Base-by-base conservation (phyloP, 1,140 invertebrate species). In the Cyclargus thomasi region DNA sequence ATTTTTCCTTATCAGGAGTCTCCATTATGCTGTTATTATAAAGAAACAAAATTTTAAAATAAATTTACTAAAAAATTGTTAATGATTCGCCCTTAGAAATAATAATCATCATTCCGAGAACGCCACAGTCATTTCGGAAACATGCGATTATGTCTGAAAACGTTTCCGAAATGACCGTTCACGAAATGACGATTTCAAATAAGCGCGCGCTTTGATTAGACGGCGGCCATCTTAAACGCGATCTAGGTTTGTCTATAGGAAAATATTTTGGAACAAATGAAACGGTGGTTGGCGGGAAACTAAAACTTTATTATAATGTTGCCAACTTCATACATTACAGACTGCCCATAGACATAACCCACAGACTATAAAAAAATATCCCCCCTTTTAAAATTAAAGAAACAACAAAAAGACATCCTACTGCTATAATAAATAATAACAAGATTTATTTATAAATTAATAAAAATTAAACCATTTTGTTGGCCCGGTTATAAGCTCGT, bases 151-250 rank as follows among this genome's bases (percentile, higher is more conserved):
- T 62, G 66, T 62, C 59, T 57, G 59, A 57, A 57, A 67, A 62
- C 39, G 59, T 53, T 63, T 29, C 59, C 59, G 66, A 63, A 63
- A 67, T 67, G 53, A 67, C 65, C 65, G 55, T 67, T 62, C 65
- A 59, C 65, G 65, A 59, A 67, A 67, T 67, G 66, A 63, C 21
- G 18, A 53, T 67, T 67, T 63, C 20, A 63, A 39, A 67, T 67
- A 63, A 67, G 35, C 59, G 57, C 59, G 66, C 66, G 36, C 66
- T 63, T 67, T 47, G n/a, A 21, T 63, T 63, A 63, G 35, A 67
- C 62, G 62, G 62, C 62, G 36, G 67, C 39, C 62, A 67, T 67
- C 59, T 67, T 67, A 63, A 53, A 67, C 29, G 21, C 11, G 2
- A 29, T 53, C 36, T 63, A 11, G 21, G 16, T 53, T 63, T 67